Conservation (phyloP, 2,797 vertebrate genomes). For the Sardinella longiceps region DNA sequence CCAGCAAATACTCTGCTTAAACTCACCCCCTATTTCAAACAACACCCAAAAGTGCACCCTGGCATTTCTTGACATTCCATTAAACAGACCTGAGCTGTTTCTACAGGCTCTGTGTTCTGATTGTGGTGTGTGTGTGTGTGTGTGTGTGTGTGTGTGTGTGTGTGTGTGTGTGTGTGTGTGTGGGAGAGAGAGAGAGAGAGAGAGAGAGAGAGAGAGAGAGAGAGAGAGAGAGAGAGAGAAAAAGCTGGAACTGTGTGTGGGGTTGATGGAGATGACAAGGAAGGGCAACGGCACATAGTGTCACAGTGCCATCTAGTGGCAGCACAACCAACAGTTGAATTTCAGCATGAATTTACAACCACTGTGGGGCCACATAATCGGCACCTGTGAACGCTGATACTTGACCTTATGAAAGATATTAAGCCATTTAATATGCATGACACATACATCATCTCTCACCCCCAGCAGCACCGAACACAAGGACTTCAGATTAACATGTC, state of each 20-base stretch:
- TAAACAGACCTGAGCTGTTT: slow-evolving; percentile 65
- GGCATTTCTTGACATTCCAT: slow-evolving; percentile 72
- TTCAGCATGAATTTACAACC: background rate
- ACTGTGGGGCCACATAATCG: background rate
- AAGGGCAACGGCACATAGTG: slow-evolving; percentile 24
- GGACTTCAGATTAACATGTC: background rate
- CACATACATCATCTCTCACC: background rate
- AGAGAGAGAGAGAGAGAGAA: background rate
- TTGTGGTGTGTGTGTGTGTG: background rate
- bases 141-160: background rate
- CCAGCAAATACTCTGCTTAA: slow-evolving; percentile 60
- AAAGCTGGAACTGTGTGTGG: background rate
- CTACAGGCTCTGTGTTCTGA: slow-evolving; percentile 30
- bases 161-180: background rate
- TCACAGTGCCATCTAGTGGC: slow-evolving; percentile 57
- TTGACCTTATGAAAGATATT: background rate
- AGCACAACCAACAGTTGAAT: background rate
- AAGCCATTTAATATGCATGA: slow-evolving; percentile 4
- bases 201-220: background rate
- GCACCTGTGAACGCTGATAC: background rate
- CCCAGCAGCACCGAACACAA: background rate
- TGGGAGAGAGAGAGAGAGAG: too few relatives aligned
- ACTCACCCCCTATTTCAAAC: slow-evolving; percentile 67
- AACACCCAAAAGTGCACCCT: slow-evolving; percentile 57
- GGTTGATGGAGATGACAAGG: background rate